phyloP scores from a whole-genome alignment of 2,888 invertebrate species.

The Itoplectis maculator region DNA sequence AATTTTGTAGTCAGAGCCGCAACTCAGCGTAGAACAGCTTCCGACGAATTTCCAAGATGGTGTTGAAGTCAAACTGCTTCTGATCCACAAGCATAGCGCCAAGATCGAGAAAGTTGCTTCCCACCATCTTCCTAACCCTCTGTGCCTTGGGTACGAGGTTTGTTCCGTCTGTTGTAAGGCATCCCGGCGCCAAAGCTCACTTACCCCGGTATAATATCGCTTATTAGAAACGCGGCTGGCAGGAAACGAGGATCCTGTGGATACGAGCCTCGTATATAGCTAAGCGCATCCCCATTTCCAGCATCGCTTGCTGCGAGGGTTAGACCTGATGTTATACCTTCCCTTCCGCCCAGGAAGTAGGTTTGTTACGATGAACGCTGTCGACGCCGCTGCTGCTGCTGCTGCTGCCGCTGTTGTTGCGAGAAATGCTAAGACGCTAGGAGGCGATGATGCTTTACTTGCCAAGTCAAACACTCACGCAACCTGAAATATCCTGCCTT shows the following conservation, averaged over 20 bases:
- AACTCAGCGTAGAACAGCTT: slow-evolving; percentile 44
- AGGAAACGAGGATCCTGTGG: slow-evolving; percentile 52
- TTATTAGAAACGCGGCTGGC: slow-evolving; percentile 71
- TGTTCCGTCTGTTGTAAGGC: slow-evolving; percentile 52
- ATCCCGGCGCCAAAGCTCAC: slow-evolving; percentile 61
- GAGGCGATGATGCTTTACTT: slow-evolving; percentile 76
- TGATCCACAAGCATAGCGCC: slow-evolving; percentile 33
- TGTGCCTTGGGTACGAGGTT: slow-evolving; percentile 34
- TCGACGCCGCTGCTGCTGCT: slow-evolving; percentile 30
- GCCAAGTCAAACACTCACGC: slow-evolving; percentile 81
- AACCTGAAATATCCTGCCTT: slow-evolving; percentile 80
- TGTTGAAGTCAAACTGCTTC: slow-evolving; percentile 49
- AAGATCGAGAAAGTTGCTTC: slow-evolving; percentile 58
- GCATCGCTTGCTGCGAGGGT: slow-evolving; percentile 15
- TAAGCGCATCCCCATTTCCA: slow-evolving; percentile 52
- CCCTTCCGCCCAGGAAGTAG: slow-evolving; percentile 45
- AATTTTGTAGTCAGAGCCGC: slow-evolving; percentile 62
- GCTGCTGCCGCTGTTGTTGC: background rate
- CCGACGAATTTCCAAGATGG: slow-evolving; percentile 45
- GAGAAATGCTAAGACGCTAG: slow-evolving; percentile 38
- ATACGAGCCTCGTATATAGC: slow-evolving; percentile 31
- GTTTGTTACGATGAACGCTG: slow-evolving; percentile 35
- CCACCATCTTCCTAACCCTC: slow-evolving; percentile 26
- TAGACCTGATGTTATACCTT: slow-evolving; percentile 20
- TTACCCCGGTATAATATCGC: slow-evolving; percentile 70